A percentile compares a stretch with the other conserved stretches of the same genome.
Conservation (phyloP, 1,140 invertebrate genomes). For the Zaprionus davidi region DNA sequence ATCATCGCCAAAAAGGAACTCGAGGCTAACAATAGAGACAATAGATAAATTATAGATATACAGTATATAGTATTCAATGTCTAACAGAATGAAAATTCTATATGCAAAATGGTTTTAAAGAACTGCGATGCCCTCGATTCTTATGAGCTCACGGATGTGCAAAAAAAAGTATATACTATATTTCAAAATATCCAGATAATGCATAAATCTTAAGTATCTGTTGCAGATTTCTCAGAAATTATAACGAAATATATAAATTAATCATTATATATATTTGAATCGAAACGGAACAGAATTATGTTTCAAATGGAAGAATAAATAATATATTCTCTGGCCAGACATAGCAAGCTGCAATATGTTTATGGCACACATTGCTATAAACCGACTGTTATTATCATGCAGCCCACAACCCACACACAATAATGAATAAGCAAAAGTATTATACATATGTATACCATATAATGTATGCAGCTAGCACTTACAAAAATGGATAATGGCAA, state of each 20-base stretch:
- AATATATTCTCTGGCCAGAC: too few relatives aligned
- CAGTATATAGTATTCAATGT: too few relatives aligned
- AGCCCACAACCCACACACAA: neutral
- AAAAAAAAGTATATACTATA: neutral
- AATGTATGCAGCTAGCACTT: neutral
- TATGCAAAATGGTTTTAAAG: neutral
- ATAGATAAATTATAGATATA: neutral
- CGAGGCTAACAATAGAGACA: neutral
- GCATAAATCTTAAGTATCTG: neutral
- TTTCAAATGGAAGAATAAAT: too few relatives aligned
- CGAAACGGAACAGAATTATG: too few relatives aligned
- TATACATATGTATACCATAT: neutral
- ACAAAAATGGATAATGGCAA: neutral
- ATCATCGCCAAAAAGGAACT: slow-evolving; percentile 37
- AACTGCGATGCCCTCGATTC: neutral
- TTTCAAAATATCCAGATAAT: neutral
- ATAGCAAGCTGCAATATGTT: neutral
- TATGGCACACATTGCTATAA: neutral
- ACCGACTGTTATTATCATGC: neutral
- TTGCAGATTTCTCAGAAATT: too few relatives aligned
- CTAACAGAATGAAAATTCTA: too few relatives aligned
- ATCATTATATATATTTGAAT: too few relatives aligned
- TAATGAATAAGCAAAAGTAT: neutral
- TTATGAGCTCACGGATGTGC: neutral
- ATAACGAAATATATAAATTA: neutral